Conservation (phyloP, 2,797 vertebrate species). For the Hypotaenidia okinawae region DNA sequence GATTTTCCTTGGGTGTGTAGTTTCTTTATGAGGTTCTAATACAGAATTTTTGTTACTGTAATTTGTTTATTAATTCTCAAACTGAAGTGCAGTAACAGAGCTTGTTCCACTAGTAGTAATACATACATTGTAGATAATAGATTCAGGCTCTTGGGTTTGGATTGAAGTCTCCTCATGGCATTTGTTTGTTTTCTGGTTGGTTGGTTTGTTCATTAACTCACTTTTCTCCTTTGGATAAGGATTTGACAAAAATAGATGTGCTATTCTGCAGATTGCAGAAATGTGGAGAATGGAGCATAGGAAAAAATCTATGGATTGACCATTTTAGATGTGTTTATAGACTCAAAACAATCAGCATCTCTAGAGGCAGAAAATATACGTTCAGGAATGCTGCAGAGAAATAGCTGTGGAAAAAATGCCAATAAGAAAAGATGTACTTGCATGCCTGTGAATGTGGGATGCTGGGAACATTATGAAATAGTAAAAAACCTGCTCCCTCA, state of each 20-base stretch:
- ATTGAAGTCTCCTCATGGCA: neutral
- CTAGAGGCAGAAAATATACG: neutral
- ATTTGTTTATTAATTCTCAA: neutral
- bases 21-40: neutral
- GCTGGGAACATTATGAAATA: neutral
- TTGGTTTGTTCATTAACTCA: neutral
- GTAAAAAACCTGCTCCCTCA: neutral
- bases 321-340: neutral
- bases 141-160: neutral
- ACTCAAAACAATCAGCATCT: neutral
- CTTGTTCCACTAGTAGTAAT: neutral
- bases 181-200: neutral
- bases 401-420: neutral
- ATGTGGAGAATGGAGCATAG: neutral
- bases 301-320: neutral
- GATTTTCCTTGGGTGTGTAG: neutral
- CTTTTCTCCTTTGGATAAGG: neutral
- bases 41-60: neutral
- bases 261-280: neutral
- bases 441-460: neutral
- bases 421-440: neutral
- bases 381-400: neutral
- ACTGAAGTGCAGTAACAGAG: neutral
- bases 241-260: neutral
- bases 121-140: neutral